Evolutionary conservation across 2,113 vertebrate species (phyloP).

Genomic region (Psittacula cyanocephala): DNA sequence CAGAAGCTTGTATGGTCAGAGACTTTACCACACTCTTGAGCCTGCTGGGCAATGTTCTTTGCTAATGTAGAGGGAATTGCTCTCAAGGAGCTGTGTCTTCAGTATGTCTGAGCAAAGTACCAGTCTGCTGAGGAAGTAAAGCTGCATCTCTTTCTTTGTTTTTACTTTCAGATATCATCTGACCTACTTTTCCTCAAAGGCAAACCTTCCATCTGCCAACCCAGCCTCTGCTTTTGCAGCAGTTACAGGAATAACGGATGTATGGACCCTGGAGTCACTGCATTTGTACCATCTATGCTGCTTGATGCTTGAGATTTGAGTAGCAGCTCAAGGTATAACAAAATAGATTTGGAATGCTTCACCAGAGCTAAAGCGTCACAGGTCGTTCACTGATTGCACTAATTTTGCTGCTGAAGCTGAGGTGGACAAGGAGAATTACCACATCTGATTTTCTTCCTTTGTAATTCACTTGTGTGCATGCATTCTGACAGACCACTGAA

Average conservation of each 20-base stretch:
- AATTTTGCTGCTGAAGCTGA: background rate
- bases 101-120: background rate
- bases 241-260: background rate
- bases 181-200: slow-evolving; percentile 8
- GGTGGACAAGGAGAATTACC: background rate
- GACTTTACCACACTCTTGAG: background rate
- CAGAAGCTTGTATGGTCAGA: background rate
- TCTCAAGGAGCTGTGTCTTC: background rate
- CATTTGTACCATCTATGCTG: rapidly evolving
- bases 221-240: background rate
- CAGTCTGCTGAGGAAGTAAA: background rate
- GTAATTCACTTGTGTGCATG: background rate
- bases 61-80: background rate
- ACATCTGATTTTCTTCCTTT: background rate
- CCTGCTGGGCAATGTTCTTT: background rate
- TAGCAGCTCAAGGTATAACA: background rate
- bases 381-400: background rate
- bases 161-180: background rate
- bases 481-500: background rate
- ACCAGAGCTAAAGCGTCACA: background rate
- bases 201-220: background rate
- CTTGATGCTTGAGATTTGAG: background rate
- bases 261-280: background rate
- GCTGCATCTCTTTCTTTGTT: background rate
- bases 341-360: background rate